Evolutionary conservation across 2,888 invertebrate genomes (phyloP).

Genomic region (Drosophila merina): DNA sequence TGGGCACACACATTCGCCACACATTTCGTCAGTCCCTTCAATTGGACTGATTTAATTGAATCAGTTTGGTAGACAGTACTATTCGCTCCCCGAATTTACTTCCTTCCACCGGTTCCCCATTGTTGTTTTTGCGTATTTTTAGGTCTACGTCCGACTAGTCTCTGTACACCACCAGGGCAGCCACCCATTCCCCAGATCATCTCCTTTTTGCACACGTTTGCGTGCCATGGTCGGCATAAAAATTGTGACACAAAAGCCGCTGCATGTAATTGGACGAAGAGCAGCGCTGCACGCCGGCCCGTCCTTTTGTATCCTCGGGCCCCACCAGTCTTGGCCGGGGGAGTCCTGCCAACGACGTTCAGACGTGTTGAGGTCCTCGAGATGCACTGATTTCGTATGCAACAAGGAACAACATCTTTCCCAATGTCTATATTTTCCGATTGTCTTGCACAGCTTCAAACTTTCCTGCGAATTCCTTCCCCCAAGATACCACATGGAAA

Average conservation of each 20-base stretch:
- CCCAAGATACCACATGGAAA: not conserved
- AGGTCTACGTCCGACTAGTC: constrained; percentile 56
- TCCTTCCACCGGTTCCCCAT: constrained; percentile 40
- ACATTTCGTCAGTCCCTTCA: constrained; percentile 77
- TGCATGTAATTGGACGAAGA: constrained; percentile 67
- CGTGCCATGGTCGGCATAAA: constrained; percentile 76
- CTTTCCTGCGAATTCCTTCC: not conserved
- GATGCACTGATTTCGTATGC: constrained; percentile 70
- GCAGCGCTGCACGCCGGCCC: constrained; percentile 21
- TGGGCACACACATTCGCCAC: constrained; percentile 70
- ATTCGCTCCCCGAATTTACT: constrained; percentile 55
- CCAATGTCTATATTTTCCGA: not conserved
- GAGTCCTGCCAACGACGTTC: constrained; percentile 2
- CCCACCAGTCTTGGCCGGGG: constrained; percentile 11
- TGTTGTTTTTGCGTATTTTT: constrained; percentile 64
- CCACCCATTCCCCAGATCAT: not conserved
- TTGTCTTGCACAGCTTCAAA: not conserved
- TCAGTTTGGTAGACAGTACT: constrained; percentile 72
- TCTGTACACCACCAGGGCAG: constrained; percentile 7
- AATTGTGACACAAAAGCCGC: constrained; percentile 75
- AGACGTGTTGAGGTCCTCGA: constrained; percentile 61
- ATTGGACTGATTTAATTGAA: constrained; percentile 84
- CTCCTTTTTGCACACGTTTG: constrained; percentile 68
- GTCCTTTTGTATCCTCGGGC: constrained; percentile 16
- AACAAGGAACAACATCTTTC: constrained; percentile 30